Evolutionary conservation across 53 echinoderm and acorn worm species (phyloP).

Genomic region (Luidia sarsii): DNA sequence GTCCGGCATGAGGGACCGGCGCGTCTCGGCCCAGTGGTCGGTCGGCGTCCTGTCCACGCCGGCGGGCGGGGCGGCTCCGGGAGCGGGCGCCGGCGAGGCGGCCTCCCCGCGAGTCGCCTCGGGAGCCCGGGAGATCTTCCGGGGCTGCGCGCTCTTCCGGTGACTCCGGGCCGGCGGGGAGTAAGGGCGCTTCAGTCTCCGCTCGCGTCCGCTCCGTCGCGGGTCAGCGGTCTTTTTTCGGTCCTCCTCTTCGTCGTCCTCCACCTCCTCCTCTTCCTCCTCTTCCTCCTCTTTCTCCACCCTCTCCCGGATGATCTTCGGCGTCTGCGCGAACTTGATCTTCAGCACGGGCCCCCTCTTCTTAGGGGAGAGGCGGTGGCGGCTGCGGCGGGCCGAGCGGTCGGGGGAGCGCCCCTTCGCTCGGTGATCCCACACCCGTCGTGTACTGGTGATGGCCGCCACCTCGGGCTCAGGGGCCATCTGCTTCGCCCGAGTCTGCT

Average conservation of each 20-base stretch:
- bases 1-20: background rate
- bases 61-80: background rate
- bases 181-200: constrained; percentile 21
- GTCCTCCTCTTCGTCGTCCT: too few species aligned
- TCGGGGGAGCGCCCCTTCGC: background rate
- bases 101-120: background rate
- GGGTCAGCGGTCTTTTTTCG: too few species aligned
- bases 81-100: background rate
- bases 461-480: background rate
- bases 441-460: too few species aligned
- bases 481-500: background rate
- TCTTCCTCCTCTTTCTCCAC: background rate
- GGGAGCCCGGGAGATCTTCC: background rate
- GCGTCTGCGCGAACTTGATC: background rate
- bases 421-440: too few species aligned
- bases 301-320: background rate
- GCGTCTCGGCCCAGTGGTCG: background rate
- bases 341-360: background rate
- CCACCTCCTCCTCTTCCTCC: too few species aligned
- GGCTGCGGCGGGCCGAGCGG: background rate
- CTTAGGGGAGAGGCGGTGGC: background rate
- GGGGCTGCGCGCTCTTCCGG: background rate
- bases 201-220: constrained; percentile 5
- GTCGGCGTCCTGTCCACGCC: background rate
- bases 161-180: background rate